These are phyloP conservation scores for Nomada hirtipes DNA, from an alignment of 2,888 invertebrate genomes.

Conservation along the genomic window DNA sequence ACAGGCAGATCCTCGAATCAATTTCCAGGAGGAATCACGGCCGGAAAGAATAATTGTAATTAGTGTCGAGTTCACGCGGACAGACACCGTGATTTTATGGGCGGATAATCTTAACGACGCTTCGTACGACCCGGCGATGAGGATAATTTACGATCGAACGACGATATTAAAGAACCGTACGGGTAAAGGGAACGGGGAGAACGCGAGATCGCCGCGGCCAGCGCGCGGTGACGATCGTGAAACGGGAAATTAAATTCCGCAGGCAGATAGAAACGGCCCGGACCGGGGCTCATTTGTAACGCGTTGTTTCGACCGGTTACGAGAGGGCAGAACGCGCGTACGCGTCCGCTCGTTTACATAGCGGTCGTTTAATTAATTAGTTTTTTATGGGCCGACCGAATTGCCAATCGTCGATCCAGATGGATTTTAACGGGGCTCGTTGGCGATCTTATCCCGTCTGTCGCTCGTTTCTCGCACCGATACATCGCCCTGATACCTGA, in stretches of 20 bases:
- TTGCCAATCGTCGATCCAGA: slow-evolving; percentile 50
- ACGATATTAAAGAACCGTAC: slow-evolving; percentile 58
- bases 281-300: slow-evolving; percentile 61
- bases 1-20: slow-evolving; percentile 7
- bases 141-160: slow-evolving; percentile 64
- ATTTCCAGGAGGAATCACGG: slow-evolving; percentile 41
- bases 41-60: slow-evolving; percentile 52
- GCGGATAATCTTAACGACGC: slow-evolving; percentile 66
- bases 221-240: slow-evolving; percentile 31
- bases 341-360: slow-evolving; percentile 57
- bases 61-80: slow-evolving; percentile 41
- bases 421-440: slow-evolving; percentile 34
- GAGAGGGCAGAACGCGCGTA: slow-evolving; percentile 37
- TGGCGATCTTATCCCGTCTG: slow-evolving; percentile 32
- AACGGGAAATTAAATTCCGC: slow-evolving; percentile 59
- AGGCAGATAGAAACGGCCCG: slow-evolving; percentile 49
- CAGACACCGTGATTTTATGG: slow-evolving; percentile 54
- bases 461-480: slow-evolving; percentile 33
- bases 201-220: not conserved
- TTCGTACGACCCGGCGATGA: slow-evolving; percentile 42
- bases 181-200: not conserved
- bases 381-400: slow-evolving; percentile 52
- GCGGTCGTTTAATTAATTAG: slow-evolving; percentile 68
- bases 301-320: slow-evolving; percentile 61
- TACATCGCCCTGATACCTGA: slow-evolving; percentile 15